Evolutionary conservation across 2,797 vertebrate species (phyloP), one percentile per base, ranked within the genome.

Genomic region (Falco concolor): DNA sequence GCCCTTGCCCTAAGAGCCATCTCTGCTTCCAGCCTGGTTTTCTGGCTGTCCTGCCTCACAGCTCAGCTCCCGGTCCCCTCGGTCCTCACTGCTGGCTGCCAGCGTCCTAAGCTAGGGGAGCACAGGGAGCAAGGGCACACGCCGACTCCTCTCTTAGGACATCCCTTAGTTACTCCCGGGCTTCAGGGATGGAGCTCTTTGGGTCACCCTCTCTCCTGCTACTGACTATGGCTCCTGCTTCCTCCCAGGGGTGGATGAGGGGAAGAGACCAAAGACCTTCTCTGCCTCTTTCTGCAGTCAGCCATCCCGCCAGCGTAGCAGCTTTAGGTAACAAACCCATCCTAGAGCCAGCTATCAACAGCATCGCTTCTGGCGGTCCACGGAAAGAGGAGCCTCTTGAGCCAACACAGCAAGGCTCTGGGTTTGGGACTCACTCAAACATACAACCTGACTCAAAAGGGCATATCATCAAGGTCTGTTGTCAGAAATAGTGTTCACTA

Each of bases 391-490:
- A 92, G 9, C 34, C 21, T 63, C 52, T 40, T 13, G 42, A 19
- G 34, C 9, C 72, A 52, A 36, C 28, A 42, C 7, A 54, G 47
- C 63, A 30, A 70, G 16, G 59, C 22, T 70, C n/a, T 49, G 36
- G 49, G 12, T 53, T 0, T 44, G 57, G 9, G 60, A 40, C 21
- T 22, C 49, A 40, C 21, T 22, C 49, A 18, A 24, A 42, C 36
- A 24, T 9, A 19, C 38, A 53, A 23, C 56, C 32, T 50, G 64
- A 13, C 15, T 52, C 8, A 42, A 77, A 7, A n/a, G 19, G 27
- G 5, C 5, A 4, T 2, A 30, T 19, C 36, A 22, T 7, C 8
- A 1, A 75, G 8, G 3, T n/a, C 16, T 13, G 15, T 2, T 45
- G 20, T 61, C 57, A 83, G 56, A 72, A 77, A 22, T 16, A 17